Base-by-base conservation (phyloP, 1,140 invertebrate genomes). In the Apis florea region DNA sequence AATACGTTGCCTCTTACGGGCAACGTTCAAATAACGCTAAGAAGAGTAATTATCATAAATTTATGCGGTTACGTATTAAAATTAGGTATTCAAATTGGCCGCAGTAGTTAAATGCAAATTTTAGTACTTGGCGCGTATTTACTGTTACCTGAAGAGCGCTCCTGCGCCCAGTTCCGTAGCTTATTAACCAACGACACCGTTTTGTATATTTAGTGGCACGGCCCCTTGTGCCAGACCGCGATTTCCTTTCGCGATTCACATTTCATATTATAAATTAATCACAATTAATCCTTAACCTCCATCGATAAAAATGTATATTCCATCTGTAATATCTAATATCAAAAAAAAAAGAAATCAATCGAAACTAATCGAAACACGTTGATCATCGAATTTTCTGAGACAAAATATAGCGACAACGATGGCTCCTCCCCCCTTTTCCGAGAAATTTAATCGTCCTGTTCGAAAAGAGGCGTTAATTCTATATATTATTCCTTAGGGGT, bases 61-160 rank as follows among this genome's bases (percentile, higher is more conserved):
- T 75, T 64, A 75, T 75, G 61, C 61, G 49, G 49, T 53, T 63
- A 66, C 61, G 73, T 75, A 64, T 75, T 75, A 61, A 73, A 73
- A 73, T 73, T 73, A 59, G 31, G n/a, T 53, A 73, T 73, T 73
- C 71, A 75, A 75, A 75, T 75, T 75, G 61, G 61, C 73, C n/a
- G 61, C 26, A 66, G 73, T 64, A 31, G 73, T 75, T 75, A 54
- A 75, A 75, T 75, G 73, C 73, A 75, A 75, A 75, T 75, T 75
- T 75, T 66, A 66, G 73, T 75, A 75, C 59, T 64, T 73, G 40
- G 26, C 54, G 17, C 31, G 73, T 64, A 75, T 75, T 75, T 75
- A 75, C 59, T 64, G 73, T 53, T 58, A 64, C 73, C 26, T 31
- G 47, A 74, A 74, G 61, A 40, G 61, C 61, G 19, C 49, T 19